A percentile compares a stretch with the other conserved stretches of the same genome.
These are phyloP conservation scores for Scrobipalpa atriplicella DNA, from an alignment of 2,888 invertebrate genomes.

Conservation along the genomic window DNA sequence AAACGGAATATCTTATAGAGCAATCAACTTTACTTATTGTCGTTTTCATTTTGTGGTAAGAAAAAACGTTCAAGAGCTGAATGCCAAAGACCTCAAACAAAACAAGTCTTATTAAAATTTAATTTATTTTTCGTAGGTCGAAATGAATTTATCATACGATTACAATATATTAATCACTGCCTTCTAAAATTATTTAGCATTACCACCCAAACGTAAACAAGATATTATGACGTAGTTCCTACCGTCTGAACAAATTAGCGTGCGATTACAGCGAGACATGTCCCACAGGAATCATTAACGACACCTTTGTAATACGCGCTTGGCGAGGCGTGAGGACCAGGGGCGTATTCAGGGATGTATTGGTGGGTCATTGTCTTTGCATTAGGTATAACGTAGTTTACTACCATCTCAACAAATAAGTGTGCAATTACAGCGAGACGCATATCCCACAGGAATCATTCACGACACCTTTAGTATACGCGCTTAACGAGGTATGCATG, in stretches of 20 bases:
- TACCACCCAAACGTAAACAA: neutral
- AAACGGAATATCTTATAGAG: no score
- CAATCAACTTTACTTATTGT: no score
- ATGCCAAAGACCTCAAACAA: no score
- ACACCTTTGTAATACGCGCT: constrained; percentile 34
- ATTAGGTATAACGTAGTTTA: no score
- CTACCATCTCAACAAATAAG: no score
- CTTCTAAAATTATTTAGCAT: neutral
- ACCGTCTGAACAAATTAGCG: constrained; percentile 33
- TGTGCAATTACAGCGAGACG: no score
- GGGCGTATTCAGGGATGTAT: neutral
- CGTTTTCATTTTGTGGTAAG: no score
- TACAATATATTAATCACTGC: neutral
- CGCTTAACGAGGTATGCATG: constrained; percentile 36
- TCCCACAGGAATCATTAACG: constrained; percentile 38
- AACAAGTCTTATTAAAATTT: no score
- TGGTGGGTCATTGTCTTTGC: neutral
- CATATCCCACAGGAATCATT: no score
- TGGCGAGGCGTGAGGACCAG: neutral
- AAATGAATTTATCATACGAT: no score
- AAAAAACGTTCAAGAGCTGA: no score
- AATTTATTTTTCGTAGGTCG: no score
- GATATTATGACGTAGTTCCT: neutral
- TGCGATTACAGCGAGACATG: constrained; percentile 32
- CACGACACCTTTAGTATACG: constrained; percentile 23